Evolutionary conservation across 1,140 invertebrate species (phyloP), one percentile per base, ranked within the genome.

Genomic region (Drosophila pectinifera): DNA sequence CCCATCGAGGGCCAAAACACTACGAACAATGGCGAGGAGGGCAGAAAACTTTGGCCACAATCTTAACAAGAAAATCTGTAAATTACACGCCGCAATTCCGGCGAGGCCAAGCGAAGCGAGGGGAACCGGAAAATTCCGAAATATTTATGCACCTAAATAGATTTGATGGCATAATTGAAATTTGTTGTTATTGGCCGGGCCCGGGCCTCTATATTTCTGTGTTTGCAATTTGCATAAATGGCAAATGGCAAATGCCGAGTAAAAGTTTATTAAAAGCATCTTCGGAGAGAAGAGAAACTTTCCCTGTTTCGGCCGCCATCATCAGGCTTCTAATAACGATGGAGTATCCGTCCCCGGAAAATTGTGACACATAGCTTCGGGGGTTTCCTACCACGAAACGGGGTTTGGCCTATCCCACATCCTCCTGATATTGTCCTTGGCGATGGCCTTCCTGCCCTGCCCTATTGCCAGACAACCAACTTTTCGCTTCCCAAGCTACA

Each of bases 101-200:
- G 36, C 34, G 26, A 14, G 67, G 38, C 22, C 20, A 16, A n/a
- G 41, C 20, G 22, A 5, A 18, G 28, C 38, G 5, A 24, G 57
- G 31, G 62, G 16, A 42, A 63, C 49, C 62, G 55, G 56, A 89
- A 80, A 84, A 80, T 73, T 83, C 64, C 80, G 69, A 89, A 89
- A 89, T 89, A 90, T 89, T 89, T 89, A 89, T 84, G 75, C 73
- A 84, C 85, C 84, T 89, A 89, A 89, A 89, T 89, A 89, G 84
- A 89, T 89, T 89, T 89, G 72, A 89, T 89, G 84, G 80, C 84
- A 89, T 89, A 89, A 89, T 89, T 89, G 84, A 89, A 89, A 89
- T 80, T 89, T 80, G 85, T 84, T 89, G 80, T 80, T 80, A 72
- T 67, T 78, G 82, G 56, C 41, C 24, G n/a, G n/a, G 39, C 56